phyloP scores from a whole-genome alignment of 2,797 vertebrate genomes.

The Philypnodon macrostomus region DNA sequence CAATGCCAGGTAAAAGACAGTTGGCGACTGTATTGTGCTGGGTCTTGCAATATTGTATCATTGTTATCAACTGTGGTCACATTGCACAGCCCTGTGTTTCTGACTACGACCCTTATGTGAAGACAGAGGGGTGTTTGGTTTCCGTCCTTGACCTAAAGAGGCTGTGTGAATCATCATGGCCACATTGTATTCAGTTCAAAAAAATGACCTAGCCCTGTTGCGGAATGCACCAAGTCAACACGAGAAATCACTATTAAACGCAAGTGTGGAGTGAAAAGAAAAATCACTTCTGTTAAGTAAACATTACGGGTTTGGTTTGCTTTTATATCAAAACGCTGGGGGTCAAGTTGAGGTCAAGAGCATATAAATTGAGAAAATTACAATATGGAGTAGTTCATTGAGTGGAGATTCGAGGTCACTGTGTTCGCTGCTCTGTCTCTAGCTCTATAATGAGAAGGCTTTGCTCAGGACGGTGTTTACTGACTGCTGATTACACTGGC shows the following conservation, averaged over 20 bases:
- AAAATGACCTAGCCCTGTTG: conserved; percentile 26
- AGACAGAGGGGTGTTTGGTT: conserved; percentile 31
- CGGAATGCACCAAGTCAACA: conserved; percentile 33
- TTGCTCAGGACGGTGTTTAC: conserved; percentile 31
- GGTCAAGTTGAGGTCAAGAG: conserved; percentile 21
- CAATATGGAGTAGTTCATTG: neutral
- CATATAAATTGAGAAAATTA: neutral
- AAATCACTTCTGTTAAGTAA: neutral
- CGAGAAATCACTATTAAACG: conserved; percentile 12
- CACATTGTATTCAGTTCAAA: conserved; percentile 27
- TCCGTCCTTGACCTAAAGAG: conserved; percentile 17
- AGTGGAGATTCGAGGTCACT: conserved; percentile 32
- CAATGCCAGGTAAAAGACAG: no score
- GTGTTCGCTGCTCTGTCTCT: conserved; percentile 37
- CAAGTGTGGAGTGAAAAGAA: conserved; percentile 2
- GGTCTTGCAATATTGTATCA: no score
- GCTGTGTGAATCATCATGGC: conserved; percentile 27
- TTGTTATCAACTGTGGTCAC: no score
- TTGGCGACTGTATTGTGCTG: no score
- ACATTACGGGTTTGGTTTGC: conserved; percentile 4
- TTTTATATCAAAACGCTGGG: conserved; percentile 13
- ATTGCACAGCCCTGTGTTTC: neutral
- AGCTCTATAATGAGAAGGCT: conserved; percentile 37
- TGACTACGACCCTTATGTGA: conserved; percentile 6
- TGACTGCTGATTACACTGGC: conserved; percentile 36